Conservation (phyloP, 2,888 invertebrate genomes). For the Drosophila yooni region DNA sequence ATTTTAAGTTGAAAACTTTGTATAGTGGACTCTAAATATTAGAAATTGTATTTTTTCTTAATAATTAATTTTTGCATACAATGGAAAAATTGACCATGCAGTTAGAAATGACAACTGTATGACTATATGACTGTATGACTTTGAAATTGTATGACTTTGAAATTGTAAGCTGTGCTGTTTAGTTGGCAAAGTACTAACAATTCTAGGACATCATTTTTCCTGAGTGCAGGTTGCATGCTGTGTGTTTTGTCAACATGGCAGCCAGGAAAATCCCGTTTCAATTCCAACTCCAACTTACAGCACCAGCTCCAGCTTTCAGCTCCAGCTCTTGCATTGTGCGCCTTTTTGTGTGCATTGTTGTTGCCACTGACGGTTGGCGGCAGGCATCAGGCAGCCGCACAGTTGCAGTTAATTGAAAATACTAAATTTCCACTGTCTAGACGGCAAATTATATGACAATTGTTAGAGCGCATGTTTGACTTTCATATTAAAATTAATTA, state of each 20-base stretch:
- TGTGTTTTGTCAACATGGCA: constrained; percentile 62
- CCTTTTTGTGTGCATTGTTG: constrained; percentile 76
- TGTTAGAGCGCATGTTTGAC: constrained; percentile 80
- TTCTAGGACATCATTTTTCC: not conserved
- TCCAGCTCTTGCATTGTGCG: constrained; percentile 59
- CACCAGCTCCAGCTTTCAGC: constrained; percentile 9
- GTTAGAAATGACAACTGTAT: not conserved
- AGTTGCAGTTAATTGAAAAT: constrained; percentile 84
- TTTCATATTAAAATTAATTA: constrained; percentile 83
- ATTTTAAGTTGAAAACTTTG: not conserved
- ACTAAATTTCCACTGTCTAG: constrained; percentile 84
- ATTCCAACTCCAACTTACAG: constrained; percentile 10
- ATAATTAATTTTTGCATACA: not conserved
- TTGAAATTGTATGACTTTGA: not conserved
- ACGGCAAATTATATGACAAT: constrained; percentile 85
- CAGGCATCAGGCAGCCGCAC: constrained; percentile 43
- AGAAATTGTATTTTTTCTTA: not conserved
- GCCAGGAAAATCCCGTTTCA: constrained; percentile 43
- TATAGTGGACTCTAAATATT: not conserved
- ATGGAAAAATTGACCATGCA: not conserved
- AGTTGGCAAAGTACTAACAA: not conserved
- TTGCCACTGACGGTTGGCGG: constrained; percentile 17
- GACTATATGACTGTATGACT: not conserved
- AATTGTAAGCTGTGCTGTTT: not conserved
- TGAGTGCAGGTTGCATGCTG: constrained; percentile 32